Base-by-base conservation (phyloP, 2,113 vertebrate species). In the Hippocampus guttulatus region DNA sequence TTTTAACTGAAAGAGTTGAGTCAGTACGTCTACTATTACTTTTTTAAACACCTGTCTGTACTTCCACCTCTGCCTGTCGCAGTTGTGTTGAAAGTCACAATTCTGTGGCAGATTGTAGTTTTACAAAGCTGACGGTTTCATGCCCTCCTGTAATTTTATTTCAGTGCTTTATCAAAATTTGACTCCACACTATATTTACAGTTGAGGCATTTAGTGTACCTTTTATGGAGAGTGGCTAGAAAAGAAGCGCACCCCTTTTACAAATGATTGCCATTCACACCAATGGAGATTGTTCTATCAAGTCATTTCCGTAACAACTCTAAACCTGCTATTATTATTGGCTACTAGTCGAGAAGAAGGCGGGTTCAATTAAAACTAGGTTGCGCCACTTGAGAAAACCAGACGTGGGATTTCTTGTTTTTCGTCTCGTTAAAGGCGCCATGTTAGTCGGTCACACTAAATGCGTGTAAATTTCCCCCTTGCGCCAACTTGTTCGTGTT, bases 401-500 rank as follows among this genome's bases (percentile, higher is more conserved):
- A 85, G 86, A 86, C 81, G 80, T 88, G 74, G 68, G 71, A 77
- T 85, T 86, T 84, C 80, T 54, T 78, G 75, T 89, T 90, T 89
- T 87, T 74, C 75, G 82, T 76, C 73, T 47, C 9, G 64, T 62
- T 80, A 80, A 89, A 81, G 63, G 74, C 85, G 87, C 81, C 85
- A 81, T 85, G 5, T 68, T 73, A 63, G 71, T 67, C 16, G 30
- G 8, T 25, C 57, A 33, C 0, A 43, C 3, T 0, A 20, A 45
- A 63, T 80, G 33, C 58, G 20, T 3, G 0, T 14, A n/a, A 16
- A 58, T 61, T 27, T 49, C 3, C 4, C 2, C 0, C 41, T 27
- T 1, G 6, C 43, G 15, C 43, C 23, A 18, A 65, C 14, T 3
- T 65, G 1, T 43, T 65, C 23, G 11, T 3, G 2, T 65, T 66